Evolutionary conservation across 2,888 invertebrate genomes (phyloP), one percentile per base, ranked within the genome.

Genomic region (Drosophila macrothrix): DNA sequence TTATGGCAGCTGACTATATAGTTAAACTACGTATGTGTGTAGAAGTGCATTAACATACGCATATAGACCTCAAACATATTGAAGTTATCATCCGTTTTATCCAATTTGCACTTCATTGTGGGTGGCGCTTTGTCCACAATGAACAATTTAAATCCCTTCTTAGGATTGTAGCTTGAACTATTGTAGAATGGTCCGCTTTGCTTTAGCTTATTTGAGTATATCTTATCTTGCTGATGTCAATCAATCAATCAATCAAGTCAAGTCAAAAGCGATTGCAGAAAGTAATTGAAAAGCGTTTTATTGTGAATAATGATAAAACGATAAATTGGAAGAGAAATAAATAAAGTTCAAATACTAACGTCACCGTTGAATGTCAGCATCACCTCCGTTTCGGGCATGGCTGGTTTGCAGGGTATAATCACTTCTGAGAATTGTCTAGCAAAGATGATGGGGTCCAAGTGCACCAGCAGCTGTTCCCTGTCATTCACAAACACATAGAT

Each of bases 341-440:
- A 28, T 12, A 14, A 39, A 33, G 4, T 14, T 22, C 1, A 29
- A 19, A 28, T 35, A 67, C 87, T 82, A 90, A 94, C 94, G 90
- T 93, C 91, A 39, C 92, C 90, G 66, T 91, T 93, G 22, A 92
- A 88, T 22, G 83, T 90, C 10, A 95, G 88, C 50, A 92, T 76
- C 1, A 96, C 95, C 25, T 93, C 91, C 3, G 95, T 93, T 67
- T 94, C 92, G 3, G 95, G 95, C 55, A 95, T 94, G 2, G 96
- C 94, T 7, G 96, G 95, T 55, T 95, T 94, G 84, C 96, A 96
- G 29, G 96, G 95, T 78, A 96, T 94, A 1, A 94, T 85, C 1
- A 94, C 93, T 29, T 93, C 90, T 73, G 93, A 92, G 73, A 94
- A 94, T 50, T 94, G 94, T 3, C 82, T 82, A 0, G 92, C 94